A percentile compares a stretch with the other conserved stretches of the same genome.
Conservation (phyloP, 2,797 vertebrate genomes). For the Brachymystax lenok region DNA sequence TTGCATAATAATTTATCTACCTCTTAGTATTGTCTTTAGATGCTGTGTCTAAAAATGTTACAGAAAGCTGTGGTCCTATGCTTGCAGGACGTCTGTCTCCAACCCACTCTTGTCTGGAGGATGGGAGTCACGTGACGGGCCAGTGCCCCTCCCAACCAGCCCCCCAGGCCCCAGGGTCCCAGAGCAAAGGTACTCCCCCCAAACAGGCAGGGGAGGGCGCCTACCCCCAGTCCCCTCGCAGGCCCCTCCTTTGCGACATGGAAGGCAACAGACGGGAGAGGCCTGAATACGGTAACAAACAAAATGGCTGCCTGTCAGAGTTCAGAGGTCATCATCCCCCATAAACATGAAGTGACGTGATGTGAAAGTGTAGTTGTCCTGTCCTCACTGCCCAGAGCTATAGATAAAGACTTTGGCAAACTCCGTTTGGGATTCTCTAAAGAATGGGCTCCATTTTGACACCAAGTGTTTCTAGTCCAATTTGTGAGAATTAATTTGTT, state of each 20-base stretch:
- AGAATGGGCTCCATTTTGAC: background rate
- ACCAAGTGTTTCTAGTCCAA: background rate
- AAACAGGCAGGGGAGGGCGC: slow-evolving; percentile 74
- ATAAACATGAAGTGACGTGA: slow-evolving; percentile 54
- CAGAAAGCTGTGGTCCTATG: slow-evolving; percentile 7
- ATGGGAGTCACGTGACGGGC: slow-evolving; percentile 77
- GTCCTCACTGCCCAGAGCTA: background rate
- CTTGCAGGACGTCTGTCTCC: slow-evolving; percentile 79
- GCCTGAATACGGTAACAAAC: slow-evolving; percentile 81
- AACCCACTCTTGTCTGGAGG: slow-evolving; percentile 82
- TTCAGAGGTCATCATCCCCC: slow-evolving; percentile 49
- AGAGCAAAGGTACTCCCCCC: slow-evolving; percentile 78
- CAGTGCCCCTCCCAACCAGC: slow-evolving; percentile 70
- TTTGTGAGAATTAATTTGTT: background rate
- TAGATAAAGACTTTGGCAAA: background rate
- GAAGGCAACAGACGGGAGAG: slow-evolving; percentile 85
- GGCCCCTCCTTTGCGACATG: slow-evolving; percentile 81
- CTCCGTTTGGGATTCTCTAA: background rate
- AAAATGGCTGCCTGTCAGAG: slow-evolving; percentile 59
- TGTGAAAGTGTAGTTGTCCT: slow-evolving; percentile 17
- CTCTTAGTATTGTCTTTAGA: background rate
- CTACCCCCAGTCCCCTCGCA: slow-evolving; percentile 76
- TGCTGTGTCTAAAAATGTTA: background rate
- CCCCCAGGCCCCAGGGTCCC: slow-evolving; percentile 66
- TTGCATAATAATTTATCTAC: background rate